phyloP scores from a whole-genome alignment of 2,888 invertebrate species.

The Lochmaea capreae region DNA sequence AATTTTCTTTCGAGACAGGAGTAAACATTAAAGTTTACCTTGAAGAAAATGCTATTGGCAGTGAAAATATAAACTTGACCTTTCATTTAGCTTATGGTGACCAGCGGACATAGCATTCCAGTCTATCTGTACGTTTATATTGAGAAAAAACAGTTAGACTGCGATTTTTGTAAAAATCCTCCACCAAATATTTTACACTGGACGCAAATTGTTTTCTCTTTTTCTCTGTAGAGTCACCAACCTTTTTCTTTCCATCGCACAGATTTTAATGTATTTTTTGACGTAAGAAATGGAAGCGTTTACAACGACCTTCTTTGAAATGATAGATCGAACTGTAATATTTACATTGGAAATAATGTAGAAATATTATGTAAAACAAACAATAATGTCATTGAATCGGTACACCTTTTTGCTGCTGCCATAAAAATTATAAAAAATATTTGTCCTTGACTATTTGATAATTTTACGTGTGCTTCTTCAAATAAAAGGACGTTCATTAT shows the following conservation, averaged over 20 bases:
- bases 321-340: neutral
- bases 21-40: slow-evolving; percentile 38
- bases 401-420: no score
- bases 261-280: neutral
- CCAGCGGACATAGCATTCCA: neutral
- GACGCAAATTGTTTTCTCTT: neutral
- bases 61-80: slow-evolving; percentile 23
- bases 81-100: slow-evolving; percentile 24
- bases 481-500: no score
- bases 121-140: neutral
- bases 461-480: no score
- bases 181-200: neutral
- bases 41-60: slow-evolving; percentile 26
- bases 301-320: neutral
- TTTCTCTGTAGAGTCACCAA: neutral
- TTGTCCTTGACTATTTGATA: no score
- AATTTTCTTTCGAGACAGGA: slow-evolving; percentile 28
- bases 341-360: neutral
- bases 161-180: neutral
- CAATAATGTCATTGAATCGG: no score
- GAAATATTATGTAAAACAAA: no score
- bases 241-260: neutral
- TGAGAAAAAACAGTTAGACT: neutral
- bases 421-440: no score
- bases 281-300: neutral